Conservation (phyloP, 2,888 invertebrate species). For the Megamerina dolium region DNA sequence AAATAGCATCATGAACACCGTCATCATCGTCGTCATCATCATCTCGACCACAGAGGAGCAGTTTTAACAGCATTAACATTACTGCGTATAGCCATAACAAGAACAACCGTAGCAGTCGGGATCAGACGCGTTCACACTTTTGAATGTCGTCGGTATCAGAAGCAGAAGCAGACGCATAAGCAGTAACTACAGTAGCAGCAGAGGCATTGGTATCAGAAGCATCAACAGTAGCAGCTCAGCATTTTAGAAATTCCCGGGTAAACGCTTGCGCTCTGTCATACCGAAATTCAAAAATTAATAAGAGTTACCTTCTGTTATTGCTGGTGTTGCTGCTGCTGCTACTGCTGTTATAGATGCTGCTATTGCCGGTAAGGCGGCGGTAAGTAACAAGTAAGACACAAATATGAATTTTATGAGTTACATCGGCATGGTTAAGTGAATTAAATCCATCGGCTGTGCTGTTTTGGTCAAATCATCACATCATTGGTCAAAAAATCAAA, state of each 20-base stretch:
- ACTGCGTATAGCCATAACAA: slow-evolving; percentile 8
- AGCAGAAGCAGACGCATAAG: neutral
- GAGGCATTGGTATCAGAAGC: neutral
- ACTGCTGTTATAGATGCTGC: neutral
- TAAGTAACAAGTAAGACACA: too few relatives aligned
- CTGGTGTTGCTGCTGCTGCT: slow-evolving; percentile 1
- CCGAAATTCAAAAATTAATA: slow-evolving; percentile 36
- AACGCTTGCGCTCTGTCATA: slow-evolving; percentile 46
- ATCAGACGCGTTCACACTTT: too few relatives aligned
- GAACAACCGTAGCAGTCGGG: slow-evolving; percentile 4
- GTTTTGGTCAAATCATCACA: too few relatives aligned
- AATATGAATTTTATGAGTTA: too few relatives aligned
- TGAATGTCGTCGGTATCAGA: neutral
- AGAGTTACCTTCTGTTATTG: slow-evolving; percentile 28
- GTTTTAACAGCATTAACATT: neutral
- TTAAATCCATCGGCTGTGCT: neutral
- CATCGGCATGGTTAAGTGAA: too few relatives aligned
- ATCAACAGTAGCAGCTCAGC: slow-evolving; percentile 14
- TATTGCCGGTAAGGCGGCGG: neutral
- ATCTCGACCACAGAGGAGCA: too few relatives aligned
- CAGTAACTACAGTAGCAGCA: neutral
- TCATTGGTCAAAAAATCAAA: too few relatives aligned
- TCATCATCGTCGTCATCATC: too few relatives aligned
- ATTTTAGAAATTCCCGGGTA: slow-evolving; percentile 46
- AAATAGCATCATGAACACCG: neutral